Evolutionary conservation across 92 coral and sea anemone species (phyloP), one percentile per base, ranked within the genome.

Genomic region (Micromussa lordhowensis): DNA sequence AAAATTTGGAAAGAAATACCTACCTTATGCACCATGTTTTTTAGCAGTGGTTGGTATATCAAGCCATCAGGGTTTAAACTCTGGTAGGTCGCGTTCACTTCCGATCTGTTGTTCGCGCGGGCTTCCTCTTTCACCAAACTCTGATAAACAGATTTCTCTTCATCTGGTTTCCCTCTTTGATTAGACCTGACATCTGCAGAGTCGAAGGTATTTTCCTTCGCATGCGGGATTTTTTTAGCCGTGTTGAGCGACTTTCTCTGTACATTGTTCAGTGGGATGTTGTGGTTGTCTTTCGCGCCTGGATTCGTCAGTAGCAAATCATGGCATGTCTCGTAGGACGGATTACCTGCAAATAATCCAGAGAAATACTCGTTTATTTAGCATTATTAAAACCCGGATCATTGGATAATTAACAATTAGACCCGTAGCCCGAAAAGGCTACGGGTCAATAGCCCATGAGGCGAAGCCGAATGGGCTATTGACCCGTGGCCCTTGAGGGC

Each of bases 41-140:
- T 77, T 8, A 30, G 51, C 24, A 86, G 68, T 6, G 89, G 83
- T 29, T 86, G 89, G n/a, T 86, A 86, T 29, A 85, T 61, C 63
- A 78, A 13, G 2, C 64, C 71, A 31, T 77, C 89, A 0, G 64
- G 83, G 64, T 86, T 55, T 19, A 86, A 64, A 51, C 89, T 86
- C 74, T 86, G 83, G 49, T 86, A 86, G 6, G 68, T 19, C 13
- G 35, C 29, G n/a, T 31, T 74, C 10, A 51, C n/a, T 17, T 72
- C 69, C 9, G 54, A 54, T 13, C 57, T 84, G 22, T 7, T 24
- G 16, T 48, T 35, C 28, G 54, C 72, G 31, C 63, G 44, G 5
- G 29, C 77, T 18, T 48, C 61, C 58, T 29, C 86, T 16, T 69
- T 53, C 0, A 35, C 29, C 30, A 75, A 75, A 49, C 83, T 77